Evolutionary conservation across 2,113 vertebrate species (phyloP).

Genomic region (Hemichromis elongatus): DNA sequence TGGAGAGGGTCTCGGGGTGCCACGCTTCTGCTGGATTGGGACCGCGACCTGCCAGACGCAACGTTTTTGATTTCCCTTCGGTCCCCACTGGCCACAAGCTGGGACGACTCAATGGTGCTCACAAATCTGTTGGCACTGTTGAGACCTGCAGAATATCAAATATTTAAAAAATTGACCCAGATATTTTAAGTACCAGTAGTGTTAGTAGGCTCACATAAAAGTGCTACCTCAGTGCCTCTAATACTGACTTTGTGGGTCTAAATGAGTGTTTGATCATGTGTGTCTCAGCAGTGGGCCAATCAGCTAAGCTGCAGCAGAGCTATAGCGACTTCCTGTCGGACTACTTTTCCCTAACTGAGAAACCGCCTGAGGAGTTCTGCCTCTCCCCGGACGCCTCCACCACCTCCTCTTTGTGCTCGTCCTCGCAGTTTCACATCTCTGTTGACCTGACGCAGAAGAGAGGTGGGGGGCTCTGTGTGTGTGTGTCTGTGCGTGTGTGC

Average conservation of each 20-base stretch:
- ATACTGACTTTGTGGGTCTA: background rate
- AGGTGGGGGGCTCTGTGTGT: constrained; percentile 56
- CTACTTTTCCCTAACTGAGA: constrained; percentile 91
- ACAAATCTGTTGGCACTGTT: background rate
- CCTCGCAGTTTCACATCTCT: constrained; percentile 78
- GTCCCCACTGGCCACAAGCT: constrained; percentile 62
- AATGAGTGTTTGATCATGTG: background rate
- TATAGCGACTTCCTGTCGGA: constrained; percentile 89
- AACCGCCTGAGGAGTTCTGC: constrained; percentile 94
- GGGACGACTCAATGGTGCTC: constrained; percentile 80
- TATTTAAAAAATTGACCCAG: background rate
- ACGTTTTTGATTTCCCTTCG: constrained; percentile 87
- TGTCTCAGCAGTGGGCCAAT: constrained; percentile 62
- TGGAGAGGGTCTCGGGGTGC: constrained; percentile 70
- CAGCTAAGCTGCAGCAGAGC: constrained; percentile 75
- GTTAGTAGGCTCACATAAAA: background rate
- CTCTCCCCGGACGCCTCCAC: constrained; percentile 88
- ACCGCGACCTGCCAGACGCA: constrained; percentile 70
- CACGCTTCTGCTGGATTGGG: constrained; percentile 41
- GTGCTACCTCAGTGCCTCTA: background rate
- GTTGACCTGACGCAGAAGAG: constrained; percentile 90
- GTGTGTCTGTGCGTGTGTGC: accelerated
- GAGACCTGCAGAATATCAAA: background rate
- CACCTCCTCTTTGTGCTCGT: constrained; percentile 77
- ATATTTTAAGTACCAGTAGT: background rate